Evolutionary conservation across 2,888 invertebrate genomes (phyloP).

Genomic region (Limnephilus lunatus): DNA sequence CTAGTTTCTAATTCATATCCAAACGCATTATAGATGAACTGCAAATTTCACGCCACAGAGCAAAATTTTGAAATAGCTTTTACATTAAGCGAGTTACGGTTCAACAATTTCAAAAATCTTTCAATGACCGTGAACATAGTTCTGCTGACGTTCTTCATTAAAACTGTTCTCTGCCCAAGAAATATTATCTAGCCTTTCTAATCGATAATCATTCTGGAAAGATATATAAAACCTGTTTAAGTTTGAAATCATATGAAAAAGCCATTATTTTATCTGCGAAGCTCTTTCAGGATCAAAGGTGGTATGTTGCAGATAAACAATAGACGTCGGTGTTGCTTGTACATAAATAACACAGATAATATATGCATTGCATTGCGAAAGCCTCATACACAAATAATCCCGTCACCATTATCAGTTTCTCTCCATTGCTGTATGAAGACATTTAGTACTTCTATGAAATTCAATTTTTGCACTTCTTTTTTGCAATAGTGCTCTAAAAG

Average conservation of each 20-base stretch:
- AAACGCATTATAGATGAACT: no score
- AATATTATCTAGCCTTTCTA: conserved; percentile 19
- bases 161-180: conserved; percentile 8
- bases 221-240: conserved; percentile 16
- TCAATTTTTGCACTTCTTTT: no score
- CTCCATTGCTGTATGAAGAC: no score
- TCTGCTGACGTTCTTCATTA: background rate
- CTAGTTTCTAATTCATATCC: no score
- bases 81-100: background rate
- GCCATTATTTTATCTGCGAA: background rate
- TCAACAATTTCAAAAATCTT: conserved; percentile 10
- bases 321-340: background rate
- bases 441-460: no score
- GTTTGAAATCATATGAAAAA: background rate
- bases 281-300: conserved; percentile 36
- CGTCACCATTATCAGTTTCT: no score
- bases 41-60: no score
- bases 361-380: no score
- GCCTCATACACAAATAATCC: no score
- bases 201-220: conserved; percentile 18
- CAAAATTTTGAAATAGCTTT: background rate
- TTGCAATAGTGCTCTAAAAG: no score
- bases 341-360: background rate
- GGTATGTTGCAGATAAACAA: background rate
- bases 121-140: background rate